Evolutionary conservation across 2,888 invertebrate species (phyloP).

Genomic region (Sepiola atlantica): DNA sequence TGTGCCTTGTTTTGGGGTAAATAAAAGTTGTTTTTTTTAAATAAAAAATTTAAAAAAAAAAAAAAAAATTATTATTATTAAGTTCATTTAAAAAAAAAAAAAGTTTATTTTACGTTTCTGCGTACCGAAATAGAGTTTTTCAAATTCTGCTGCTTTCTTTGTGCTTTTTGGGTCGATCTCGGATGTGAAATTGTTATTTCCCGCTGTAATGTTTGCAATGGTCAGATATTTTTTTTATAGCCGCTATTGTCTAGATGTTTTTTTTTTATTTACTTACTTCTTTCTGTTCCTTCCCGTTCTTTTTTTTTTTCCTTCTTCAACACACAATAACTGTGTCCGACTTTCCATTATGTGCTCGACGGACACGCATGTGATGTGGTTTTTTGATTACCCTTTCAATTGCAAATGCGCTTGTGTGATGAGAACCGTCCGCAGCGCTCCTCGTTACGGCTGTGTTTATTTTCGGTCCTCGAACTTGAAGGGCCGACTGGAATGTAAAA

Average conservation of each 20-base stretch:
- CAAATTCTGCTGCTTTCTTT: no score
- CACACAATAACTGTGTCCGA: neutral
- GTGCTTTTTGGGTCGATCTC: no score
- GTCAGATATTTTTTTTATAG: neutral
- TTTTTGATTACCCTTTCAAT: constrained; percentile 35
- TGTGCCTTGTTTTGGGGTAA: no score
- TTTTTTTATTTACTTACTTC: no score
- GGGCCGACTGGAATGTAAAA: neutral
- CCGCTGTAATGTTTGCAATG: neutral
- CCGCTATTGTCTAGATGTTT: neutral
- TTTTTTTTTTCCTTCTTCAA: neutral
- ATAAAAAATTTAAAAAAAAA: no score
- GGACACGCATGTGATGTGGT: neutral
- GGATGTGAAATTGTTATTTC: neutral
- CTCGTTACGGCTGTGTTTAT: neutral
- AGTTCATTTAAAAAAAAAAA: no score
- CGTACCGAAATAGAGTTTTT: no score
- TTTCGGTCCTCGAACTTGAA: neutral
- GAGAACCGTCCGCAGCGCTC: neutral
- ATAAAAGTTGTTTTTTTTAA: no score
- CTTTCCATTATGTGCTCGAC: neutral
- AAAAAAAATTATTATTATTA: no score
- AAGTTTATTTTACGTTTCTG: no score
- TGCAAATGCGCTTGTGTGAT: neutral
- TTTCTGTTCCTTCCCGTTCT: no score